These are phyloP conservation scores for Pachycephus smyrnensis DNA, from an alignment of 2,888 invertebrate species.

Conservation along the genomic window DNA sequence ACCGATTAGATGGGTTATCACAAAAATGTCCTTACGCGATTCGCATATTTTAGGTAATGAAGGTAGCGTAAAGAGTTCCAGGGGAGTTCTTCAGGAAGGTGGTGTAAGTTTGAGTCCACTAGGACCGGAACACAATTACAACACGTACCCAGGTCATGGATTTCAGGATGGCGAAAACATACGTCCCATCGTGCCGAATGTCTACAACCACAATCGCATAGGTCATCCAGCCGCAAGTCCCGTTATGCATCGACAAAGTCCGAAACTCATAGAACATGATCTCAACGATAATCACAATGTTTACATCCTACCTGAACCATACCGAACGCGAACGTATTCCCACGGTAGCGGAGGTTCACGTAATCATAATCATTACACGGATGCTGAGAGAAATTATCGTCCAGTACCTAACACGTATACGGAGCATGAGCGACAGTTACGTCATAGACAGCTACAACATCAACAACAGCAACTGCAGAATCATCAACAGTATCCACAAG, in stretches of 20 bases:
- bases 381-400: conserved; percentile 51
- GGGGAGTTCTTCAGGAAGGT: conserved; percentile 51
- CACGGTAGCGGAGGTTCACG: conserved; percentile 55
- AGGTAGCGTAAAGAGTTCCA: conserved; percentile 39
- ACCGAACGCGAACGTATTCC: conserved; percentile 59
- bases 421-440: conserved; percentile 56
- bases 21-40: conserved; percentile 2
- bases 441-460: conserved; percentile 49
- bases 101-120: conserved; percentile 58
- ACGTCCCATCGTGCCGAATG: conserved; percentile 1
- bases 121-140: conserved; percentile 51
- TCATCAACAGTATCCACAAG: conserved; percentile 38
- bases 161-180: conserved; percentile 31
- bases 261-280: conserved; percentile 54
- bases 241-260: conserved; percentile 41
- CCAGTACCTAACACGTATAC: conserved; percentile 56
- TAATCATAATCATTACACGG: conserved; percentile 43
- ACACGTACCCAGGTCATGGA: conserved; percentile 37
- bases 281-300: conserved; percentile 61
- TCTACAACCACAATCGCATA: conserved; percentile 42
- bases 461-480: conserved; percentile 37
- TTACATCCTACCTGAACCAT: conserved; percentile 57
- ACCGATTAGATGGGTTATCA: background rate
- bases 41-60: conserved; percentile 43
- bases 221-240: conserved; percentile 42